Percentiles rank a stretch among this genome's conserved stretches.
Evolutionary conservation across 2,797 vertebrate genomes (phyloP).

Genomic region (Artibeus jamaicensis): DNA sequence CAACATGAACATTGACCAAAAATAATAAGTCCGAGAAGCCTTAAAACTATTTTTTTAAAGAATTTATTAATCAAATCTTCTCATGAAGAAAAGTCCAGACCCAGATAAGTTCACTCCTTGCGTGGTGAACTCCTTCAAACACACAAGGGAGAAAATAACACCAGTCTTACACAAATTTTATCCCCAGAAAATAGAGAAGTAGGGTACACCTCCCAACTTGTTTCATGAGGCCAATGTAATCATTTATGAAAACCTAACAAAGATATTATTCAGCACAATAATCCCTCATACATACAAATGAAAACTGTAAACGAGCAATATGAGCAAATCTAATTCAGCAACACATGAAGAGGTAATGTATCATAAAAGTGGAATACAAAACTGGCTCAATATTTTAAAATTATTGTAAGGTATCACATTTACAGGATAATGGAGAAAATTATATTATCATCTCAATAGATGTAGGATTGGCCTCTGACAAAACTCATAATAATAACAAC

Average conservation of each 20-base stretch:
- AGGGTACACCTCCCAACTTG: background rate
- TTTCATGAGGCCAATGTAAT: background rate
- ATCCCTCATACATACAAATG: background rate
- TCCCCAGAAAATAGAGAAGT: background rate
- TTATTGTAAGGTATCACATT: background rate
- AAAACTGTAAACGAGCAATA: background rate
- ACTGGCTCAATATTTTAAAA: background rate
- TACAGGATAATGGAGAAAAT: background rate
- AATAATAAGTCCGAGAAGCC: background rate
- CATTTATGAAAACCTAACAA: background rate
- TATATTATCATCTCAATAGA: background rate
- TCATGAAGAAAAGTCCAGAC: background rate
- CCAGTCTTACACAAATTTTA: background rate
- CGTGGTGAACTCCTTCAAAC: background rate
- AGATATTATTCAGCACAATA: background rate
- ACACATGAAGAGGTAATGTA: background rate
- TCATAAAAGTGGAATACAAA: background rate
- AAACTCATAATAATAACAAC: background rate
- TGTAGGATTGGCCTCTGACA: background rate
- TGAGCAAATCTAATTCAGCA: background rate
- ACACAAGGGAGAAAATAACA: background rate
- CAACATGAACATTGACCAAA: slow-evolving; percentile 3
- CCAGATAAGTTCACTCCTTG: background rate
- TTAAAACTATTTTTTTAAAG: background rate
- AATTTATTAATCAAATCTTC: background rate